Evolutionary conservation across 2,797 vertebrate genomes (phyloP), one percentile per base, ranked within the genome.

Genomic region (Melanotaenia boesemani): DNA sequence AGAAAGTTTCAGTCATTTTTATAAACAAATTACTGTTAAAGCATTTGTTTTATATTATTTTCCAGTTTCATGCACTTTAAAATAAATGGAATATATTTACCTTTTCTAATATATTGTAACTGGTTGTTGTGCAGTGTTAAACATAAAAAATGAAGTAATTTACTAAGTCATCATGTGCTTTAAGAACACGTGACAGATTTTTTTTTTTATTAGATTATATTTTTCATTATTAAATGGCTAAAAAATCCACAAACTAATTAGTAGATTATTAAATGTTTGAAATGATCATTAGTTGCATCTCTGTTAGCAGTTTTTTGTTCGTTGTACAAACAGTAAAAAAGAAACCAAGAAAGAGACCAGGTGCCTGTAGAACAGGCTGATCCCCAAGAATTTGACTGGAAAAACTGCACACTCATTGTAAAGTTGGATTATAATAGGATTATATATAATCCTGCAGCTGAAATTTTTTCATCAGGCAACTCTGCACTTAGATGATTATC

Each of bases 371-470:
- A 32, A 11, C 76, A 72, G 7, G 22, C 59, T 67, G 6, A 66
- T 70, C 61, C 58, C 18, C 61, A 81, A 76, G 67, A 84, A 76
- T 76, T 36, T 67, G 28, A 62, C 20, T 65, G 37, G 37, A 75
- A 74, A 84, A 88, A 50, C 46, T 81, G n/a, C 63, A 48, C 37
- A 67, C 30, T 70, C 48, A 20, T 54, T 28, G 28, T 70, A 57
- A 69, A 16, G 11, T 28, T 68, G 32, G 44, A 88, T 82, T 76
- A 67, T 87, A 77, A 86, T 55, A 62, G 64, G 80, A 89, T 91
- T 86, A 86, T 41, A 6, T 46, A 28, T 80, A 91, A 84, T 83
- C 83, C 63, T 76, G 26, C 30, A 59, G 13, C 61, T 74, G 65
- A 72, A 68, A 69, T 55, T 68, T 12, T 67, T 72, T 26, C 54